phyloP scores from a whole-genome alignment of 2,888 invertebrate genomes.

The Clivina fossor region DNA sequence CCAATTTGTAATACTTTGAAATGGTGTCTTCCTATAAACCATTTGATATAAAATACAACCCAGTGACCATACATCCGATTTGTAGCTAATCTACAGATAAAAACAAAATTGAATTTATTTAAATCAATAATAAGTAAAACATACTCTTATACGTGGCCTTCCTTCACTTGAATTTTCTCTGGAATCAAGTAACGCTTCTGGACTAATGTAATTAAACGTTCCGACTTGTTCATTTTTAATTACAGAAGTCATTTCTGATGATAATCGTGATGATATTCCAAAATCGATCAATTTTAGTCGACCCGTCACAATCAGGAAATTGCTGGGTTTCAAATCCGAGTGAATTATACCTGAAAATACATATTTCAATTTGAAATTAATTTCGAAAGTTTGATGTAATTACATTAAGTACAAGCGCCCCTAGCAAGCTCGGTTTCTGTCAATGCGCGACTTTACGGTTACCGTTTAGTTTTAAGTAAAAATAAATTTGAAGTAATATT shows the following conservation, averaged over 20 bases:
- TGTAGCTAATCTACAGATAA: constrained; percentile 87
- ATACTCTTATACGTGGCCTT: constrained; percentile 56
- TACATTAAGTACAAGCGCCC: no score
- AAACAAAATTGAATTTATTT: constrained; percentile 38
- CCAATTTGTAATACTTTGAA: constrained; percentile 74
- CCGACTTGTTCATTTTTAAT: constrained; percentile 81
- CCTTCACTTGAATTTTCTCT: constrained; percentile 48
- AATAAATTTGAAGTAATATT: no score
- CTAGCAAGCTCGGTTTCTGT: no score
- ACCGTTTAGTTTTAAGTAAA: no score
- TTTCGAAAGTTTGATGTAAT: no score
- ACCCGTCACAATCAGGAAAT: constrained; percentile 86
- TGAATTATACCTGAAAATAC: constrained; percentile 80
- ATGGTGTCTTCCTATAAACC: constrained; percentile 88
- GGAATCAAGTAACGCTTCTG: constrained; percentile 78
- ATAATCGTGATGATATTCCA: constrained; percentile 89
- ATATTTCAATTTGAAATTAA: no score
- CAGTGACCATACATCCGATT: constrained; percentile 96
- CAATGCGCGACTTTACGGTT: no score
- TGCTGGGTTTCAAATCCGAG: constrained; percentile 95
- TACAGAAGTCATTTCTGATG: constrained; percentile 86
- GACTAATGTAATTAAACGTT: constrained; percentile 94
- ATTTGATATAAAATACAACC: constrained; percentile 95
- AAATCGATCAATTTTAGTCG: constrained; percentile 95
- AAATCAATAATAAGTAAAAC: constrained; percentile 30